phyloP scores from a whole-genome alignment of 2,113 vertebrate genomes.

The Nipponia nippon region DNA sequence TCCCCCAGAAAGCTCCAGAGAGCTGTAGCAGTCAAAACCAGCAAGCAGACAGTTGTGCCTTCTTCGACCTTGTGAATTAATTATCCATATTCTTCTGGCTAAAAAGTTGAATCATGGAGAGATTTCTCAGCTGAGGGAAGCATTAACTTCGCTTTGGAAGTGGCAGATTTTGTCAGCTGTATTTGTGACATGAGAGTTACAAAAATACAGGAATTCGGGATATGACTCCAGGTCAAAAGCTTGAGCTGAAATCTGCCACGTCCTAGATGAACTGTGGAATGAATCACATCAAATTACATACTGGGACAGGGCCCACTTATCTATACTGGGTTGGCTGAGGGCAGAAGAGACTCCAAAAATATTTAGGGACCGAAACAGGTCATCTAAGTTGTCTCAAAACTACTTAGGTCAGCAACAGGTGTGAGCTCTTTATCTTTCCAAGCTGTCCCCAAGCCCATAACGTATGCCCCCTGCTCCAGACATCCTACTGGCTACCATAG shows the following conservation, averaged over 20 bases:
- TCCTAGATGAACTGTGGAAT: neutral
- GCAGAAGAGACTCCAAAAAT: neutral
- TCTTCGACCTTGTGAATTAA: neutral
- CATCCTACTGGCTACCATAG: neutral
- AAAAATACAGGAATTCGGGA: neutral
- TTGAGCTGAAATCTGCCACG: neutral
- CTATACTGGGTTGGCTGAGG: neutral
- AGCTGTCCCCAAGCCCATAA: neutral
- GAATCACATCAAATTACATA: neutral
- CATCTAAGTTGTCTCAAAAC: neutral
- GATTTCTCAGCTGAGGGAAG: neutral
- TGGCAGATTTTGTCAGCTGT: neutral
- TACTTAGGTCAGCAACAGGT: neutral
- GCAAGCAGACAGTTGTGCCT: neutral
- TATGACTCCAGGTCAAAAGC: neutral
- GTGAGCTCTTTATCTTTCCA: neutral
- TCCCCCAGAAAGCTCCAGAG: neutral
- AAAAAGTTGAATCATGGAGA: neutral
- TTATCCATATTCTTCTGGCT: neutral
- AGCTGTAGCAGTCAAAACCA: neutral
- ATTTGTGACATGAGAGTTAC: neutral
- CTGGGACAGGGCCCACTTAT: neutral
- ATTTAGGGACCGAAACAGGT: neutral
- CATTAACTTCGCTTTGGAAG: neutral
- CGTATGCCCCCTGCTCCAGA: neutral